A percentile compares a stretch with the other conserved stretches of the same genome.
Evolutionary conservation across 2,888 invertebrate genomes (phyloP).

Genomic region (Strigamia crassipes): DNA sequence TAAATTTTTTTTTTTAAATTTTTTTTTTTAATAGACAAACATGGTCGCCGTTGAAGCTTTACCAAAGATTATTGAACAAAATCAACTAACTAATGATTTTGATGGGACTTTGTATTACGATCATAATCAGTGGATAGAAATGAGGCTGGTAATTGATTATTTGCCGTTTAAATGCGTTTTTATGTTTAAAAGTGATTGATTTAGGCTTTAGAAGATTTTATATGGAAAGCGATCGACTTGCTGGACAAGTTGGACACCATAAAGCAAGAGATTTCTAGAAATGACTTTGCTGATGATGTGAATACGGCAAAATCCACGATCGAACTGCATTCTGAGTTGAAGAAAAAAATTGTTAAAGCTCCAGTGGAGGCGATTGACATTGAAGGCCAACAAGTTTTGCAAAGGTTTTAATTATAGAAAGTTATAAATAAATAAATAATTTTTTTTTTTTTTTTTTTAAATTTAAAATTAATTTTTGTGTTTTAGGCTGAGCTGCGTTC

Average conservation of each 20-base stretch:
- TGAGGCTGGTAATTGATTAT: slow-evolving; percentile 68
- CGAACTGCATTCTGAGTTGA: slow-evolving; percentile 91
- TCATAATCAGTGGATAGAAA: slow-evolving; percentile 96
- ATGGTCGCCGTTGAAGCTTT: slow-evolving; percentile 95
- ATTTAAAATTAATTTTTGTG: slow-evolving; percentile 44
- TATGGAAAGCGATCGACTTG: slow-evolving; percentile 93
- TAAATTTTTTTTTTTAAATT: too few species aligned
- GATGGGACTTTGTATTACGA: slow-evolving; percentile 94
- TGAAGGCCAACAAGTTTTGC: slow-evolving; percentile 74
- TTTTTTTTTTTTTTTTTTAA: not conserved
- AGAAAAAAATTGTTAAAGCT: slow-evolving; percentile 88
- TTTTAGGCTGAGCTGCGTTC: slow-evolving; percentile 60
- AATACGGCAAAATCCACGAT: slow-evolving; percentile 87
- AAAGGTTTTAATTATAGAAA: slow-evolving; percentile 57
- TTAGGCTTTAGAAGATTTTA: slow-evolving; percentile 85
- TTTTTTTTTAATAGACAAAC: slow-evolving; percentile 70
- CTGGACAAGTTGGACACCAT: slow-evolving; percentile 89
- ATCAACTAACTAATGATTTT: slow-evolving; percentile 90
- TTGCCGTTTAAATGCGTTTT: slow-evolving; percentile 33
- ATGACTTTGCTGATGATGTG: slow-evolving; percentile 94
- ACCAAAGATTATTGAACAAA: slow-evolving; percentile 87
- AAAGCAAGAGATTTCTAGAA: slow-evolving; percentile 88
- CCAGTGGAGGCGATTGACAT: slow-evolving; percentile 92
- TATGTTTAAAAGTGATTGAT: not conserved
- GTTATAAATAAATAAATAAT: not conserved